phyloP scores from a whole-genome alignment of 2,797 vertebrate genomes.

The Bufotes viridis region DNA sequence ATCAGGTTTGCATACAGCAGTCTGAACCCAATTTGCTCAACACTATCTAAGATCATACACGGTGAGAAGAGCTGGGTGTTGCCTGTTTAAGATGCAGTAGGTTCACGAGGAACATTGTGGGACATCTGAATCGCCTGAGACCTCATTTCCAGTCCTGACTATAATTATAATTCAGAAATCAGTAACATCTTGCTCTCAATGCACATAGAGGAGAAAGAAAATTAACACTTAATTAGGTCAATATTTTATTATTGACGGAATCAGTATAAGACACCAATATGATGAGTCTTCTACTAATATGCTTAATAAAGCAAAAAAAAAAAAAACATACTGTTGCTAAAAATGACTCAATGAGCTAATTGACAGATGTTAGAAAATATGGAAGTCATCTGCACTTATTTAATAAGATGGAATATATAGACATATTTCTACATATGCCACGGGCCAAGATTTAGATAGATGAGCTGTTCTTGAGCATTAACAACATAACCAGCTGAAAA shows the following conservation, averaged over 20 bases:
- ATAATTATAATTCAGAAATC: background rate
- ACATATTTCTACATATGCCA: slow-evolving; percentile 70
- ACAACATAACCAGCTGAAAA: slow-evolving; percentile 71
- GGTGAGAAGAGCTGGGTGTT: background rate
- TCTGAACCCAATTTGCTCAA: no score
- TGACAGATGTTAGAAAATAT: slow-evolving; percentile 70
- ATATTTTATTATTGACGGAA: background rate
- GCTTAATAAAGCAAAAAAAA: background rate
- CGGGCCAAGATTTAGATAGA: slow-evolving; percentile 71
- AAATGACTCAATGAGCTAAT: slow-evolving; percentile 66
- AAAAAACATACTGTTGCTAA: slow-evolving; percentile 32
- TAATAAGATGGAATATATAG: slow-evolving; percentile 66
- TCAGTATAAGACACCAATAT: background rate
- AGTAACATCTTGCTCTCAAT: background rate
- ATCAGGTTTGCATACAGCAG: no score
- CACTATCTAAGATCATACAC: no score
- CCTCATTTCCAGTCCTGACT: background rate
- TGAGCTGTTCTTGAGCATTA: slow-evolving; percentile 70
- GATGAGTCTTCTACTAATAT: slow-evolving; percentile 1
- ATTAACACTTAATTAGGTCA: slow-evolving; percentile 7
- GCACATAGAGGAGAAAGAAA: background rate
- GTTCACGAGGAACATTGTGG: background rate
- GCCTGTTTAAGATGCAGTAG: background rate
- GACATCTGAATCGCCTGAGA: background rate
- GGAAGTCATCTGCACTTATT: slow-evolving; percentile 73